Conservation (phyloP, 2,113 vertebrate species). For the Cyprinodon tularosa region DNA sequence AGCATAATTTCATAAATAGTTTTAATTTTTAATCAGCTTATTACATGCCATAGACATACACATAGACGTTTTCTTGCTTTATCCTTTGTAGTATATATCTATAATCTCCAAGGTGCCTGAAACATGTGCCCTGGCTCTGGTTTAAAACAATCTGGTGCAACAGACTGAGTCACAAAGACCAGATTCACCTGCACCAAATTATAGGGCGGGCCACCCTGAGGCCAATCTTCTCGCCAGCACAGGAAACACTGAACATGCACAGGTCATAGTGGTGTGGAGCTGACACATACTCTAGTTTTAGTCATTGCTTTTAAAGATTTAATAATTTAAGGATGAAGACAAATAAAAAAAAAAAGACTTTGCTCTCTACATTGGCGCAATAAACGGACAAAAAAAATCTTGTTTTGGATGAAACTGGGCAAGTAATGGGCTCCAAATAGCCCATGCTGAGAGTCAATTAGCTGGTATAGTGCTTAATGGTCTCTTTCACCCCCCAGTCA, state of each 20-base stretch:
- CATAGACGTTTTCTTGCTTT: not conserved
- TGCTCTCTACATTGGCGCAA: slow-evolving; percentile 1
- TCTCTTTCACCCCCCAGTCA: slow-evolving; percentile 59
- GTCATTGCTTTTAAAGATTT: not conserved
- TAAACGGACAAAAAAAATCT: slow-evolving; percentile 9
- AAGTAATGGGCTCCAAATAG: slow-evolving; percentile 13
- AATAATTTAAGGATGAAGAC: not conserved
- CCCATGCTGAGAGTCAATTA: slow-evolving; percentile 49
- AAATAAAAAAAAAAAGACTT: not conserved
- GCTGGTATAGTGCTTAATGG: slow-evolving; percentile 52
- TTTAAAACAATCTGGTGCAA: slow-evolving; percentile 20
- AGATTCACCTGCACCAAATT: slow-evolving; percentile 63
- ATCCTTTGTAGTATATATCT: not conserved
- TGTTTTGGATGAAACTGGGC: slow-evolving; percentile 4
- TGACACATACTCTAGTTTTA: not conserved
- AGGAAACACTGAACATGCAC: slow-evolving; percentile 43
- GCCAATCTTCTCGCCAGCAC: slow-evolving; percentile 27
- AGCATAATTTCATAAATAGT: not conserved
- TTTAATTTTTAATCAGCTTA: not conserved
- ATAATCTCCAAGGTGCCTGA: not conserved
- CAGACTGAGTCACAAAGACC: slow-evolving; percentile 55
- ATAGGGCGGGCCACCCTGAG: not conserved
- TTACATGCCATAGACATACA: not conserved
- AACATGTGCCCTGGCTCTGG: not conserved
- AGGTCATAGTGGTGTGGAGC: slow-evolving; percentile 5